A percentile compares a stretch with the other conserved stretches of the same genome.
Evolutionary conservation across 2,113 vertebrate species (phyloP).

Genomic region (Rhagologus leucostigma): DNA sequence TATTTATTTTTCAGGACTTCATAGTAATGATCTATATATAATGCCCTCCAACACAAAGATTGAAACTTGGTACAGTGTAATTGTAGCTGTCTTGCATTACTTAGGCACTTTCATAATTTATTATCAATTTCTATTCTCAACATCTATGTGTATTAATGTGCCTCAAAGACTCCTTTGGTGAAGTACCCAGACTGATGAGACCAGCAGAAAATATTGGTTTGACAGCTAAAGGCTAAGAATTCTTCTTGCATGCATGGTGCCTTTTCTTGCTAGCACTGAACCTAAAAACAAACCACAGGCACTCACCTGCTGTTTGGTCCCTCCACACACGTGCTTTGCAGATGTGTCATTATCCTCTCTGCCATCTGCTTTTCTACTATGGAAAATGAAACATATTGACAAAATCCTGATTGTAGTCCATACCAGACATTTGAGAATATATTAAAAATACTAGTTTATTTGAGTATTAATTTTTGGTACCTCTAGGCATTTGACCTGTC

Average conservation of each 20-base stretch:
- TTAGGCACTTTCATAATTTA: not conserved
- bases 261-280: not conserved
- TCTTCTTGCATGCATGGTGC: not conserved
- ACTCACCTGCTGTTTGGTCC: not conserved
- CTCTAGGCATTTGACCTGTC: not conserved
- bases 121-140: not conserved
- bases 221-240: not conserved
- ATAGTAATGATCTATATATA: not conserved
- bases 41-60: not conserved
- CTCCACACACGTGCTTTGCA: not conserved
- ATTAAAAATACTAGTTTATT: not conserved
- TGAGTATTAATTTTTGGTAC: not conserved
- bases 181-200: not conserved
- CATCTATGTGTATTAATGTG: not conserved
- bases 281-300: not conserved
- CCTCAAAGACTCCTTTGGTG: not conserved
- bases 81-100: not conserved
- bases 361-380: not conserved
- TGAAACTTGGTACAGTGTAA: not conserved
- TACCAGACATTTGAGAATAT: not conserved
- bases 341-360: not conserved
- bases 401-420: not conserved
- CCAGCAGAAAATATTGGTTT: not conserved
- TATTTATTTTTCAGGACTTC: slow-evolving; percentile 27
- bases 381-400: not conserved